Conservation (phyloP, 2,888 invertebrate species). For the Automeris io region DNA sequence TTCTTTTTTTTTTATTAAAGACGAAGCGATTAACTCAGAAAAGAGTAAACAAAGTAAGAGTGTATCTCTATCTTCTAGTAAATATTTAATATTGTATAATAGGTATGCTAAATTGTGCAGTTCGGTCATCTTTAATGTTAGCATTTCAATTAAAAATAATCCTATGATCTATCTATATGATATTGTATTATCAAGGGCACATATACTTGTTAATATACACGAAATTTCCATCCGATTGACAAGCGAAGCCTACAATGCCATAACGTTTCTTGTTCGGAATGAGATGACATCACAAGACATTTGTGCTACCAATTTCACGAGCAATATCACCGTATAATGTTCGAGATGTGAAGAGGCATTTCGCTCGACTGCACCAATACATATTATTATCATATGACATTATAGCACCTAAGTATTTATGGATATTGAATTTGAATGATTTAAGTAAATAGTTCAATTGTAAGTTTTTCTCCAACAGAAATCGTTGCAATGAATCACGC, state of each 20-base stretch:
- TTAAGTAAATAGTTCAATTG: background rate
- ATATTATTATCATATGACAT: conserved; percentile 1
- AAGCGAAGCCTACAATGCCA: conserved; percentile 8
- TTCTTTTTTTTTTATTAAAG: too few species aligned
- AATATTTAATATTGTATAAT: too few species aligned
- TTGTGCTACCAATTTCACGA: conserved; percentile 27
- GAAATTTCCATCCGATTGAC: conserved; percentile 18
- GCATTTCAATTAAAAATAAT: too few species aligned
- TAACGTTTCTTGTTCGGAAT: conserved; percentile 8
- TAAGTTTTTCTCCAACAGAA: too few species aligned
- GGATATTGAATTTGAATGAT: conserved; percentile 14
- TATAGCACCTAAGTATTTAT: conserved; percentile 3
- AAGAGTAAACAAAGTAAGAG: too few species aligned
- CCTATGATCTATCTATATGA: too few species aligned
- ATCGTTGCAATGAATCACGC: too few species aligned
- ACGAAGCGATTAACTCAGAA: too few species aligned
- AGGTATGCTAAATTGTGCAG: too few species aligned
- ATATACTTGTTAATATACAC: conserved; percentile 12
- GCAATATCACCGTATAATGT: conserved; percentile 48
- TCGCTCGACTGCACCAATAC: conserved; percentile 13
- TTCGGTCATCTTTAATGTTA: too few species aligned
- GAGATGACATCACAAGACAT: conserved; percentile 11
- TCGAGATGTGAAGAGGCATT: conserved; percentile 20
- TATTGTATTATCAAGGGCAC: background rate
- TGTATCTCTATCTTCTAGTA: too few species aligned